phyloP scores from a whole-genome alignment of 2,888 invertebrate genomes.

The Acanthosoma haemorrhoidale region DNA sequence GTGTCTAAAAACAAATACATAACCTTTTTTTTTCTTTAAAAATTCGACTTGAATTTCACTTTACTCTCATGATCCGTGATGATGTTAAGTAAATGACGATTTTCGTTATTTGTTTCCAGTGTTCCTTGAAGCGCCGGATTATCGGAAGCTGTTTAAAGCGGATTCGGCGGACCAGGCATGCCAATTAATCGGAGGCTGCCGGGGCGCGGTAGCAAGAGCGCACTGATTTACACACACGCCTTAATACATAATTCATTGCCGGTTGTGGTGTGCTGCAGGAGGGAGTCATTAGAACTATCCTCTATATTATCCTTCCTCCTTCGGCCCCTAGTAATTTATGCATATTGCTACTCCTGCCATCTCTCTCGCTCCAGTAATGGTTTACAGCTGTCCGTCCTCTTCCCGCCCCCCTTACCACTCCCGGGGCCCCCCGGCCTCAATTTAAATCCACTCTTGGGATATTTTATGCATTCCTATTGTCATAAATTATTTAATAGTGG shows the following conservation, averaged over 20 bases:
- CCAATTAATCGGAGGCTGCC: background rate
- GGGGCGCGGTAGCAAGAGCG: background rate
- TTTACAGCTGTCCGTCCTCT: background rate
- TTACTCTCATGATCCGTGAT: too few species aligned
- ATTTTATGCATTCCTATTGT: background rate
- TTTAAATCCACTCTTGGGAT: background rate
- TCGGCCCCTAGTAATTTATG: constrained; percentile 35
- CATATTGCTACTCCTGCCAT: constrained; percentile 37
- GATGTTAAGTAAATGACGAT: too few species aligned
- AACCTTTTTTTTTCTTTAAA: too few species aligned
- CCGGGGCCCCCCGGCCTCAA: background rate
- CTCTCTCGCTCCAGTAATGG: constrained; percentile 4
- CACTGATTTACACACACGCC: background rate
- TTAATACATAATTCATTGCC: background rate
- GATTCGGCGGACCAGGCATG: background rate
- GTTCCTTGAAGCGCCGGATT: background rate
- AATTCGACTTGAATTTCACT: too few species aligned
- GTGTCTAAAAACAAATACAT: too few species aligned
- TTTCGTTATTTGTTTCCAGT: too few species aligned
- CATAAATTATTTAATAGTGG: constrained; percentile 2
- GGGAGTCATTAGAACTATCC: constrained; percentile 36
- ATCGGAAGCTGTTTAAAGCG: background rate
- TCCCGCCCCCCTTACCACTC: background rate
- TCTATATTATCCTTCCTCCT: constrained; percentile 31
- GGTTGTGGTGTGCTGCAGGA: background rate